These are phyloP conservation scores for Argyrosomus regius DNA, from an alignment of 2,797 vertebrate genomes.

Conservation along the genomic window DNA sequence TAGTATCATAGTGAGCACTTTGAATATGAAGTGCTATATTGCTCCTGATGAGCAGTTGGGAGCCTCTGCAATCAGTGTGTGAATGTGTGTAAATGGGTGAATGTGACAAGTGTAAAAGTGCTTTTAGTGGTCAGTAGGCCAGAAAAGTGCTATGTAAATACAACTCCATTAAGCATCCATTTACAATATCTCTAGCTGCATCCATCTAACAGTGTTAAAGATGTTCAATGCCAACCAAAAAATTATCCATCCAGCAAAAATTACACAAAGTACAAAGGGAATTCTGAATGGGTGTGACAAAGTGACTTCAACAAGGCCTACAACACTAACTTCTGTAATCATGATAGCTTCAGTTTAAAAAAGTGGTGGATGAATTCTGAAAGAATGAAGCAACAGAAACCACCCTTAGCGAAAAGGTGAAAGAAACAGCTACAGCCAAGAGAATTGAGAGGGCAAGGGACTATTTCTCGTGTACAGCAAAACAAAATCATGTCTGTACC, in stretches of 20 bases:
- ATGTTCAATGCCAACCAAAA: neutral
- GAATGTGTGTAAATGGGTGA: too few relatives aligned
- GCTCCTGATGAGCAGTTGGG: too few relatives aligned
- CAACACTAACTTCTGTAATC: neutral
- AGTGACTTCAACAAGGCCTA: neutral
- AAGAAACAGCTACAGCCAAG: neutral
- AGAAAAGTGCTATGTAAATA: too few relatives aligned
- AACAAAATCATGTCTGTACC: neutral
- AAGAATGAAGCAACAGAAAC: neutral
- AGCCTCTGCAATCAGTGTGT: too few relatives aligned
- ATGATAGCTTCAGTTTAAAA: neutral
- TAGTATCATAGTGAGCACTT: too few relatives aligned
- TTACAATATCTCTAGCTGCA: neutral
- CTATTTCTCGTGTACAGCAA: neutral
- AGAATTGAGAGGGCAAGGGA: neutral
- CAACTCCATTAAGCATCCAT: too few relatives aligned
- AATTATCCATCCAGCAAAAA: neutral
- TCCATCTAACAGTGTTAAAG: neutral
- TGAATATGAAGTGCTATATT: too few relatives aligned
- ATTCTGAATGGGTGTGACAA: neutral
- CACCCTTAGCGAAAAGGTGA: neutral
- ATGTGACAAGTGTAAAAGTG: too few relatives aligned
- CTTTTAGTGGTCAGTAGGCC: too few relatives aligned
- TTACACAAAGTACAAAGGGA: neutral
- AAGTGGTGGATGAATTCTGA: neutral